Conservation (phyloP, 2,888 invertebrate species). For the Cybosia mesomella region DNA sequence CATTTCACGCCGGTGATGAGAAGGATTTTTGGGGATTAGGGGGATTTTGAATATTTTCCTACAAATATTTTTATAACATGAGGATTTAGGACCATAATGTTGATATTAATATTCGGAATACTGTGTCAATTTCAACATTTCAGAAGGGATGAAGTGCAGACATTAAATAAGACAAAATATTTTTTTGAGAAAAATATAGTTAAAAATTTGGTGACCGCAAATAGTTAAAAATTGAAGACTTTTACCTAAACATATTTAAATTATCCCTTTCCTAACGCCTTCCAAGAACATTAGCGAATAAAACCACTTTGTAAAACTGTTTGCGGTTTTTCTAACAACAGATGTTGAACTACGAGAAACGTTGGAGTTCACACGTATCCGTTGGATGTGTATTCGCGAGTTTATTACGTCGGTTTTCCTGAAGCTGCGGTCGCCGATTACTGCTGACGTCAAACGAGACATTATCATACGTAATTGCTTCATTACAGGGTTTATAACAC, state of each 20-base stretch:
- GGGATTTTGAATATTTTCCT: no score
- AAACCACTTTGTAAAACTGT: conserved; percentile 3
- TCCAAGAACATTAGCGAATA: conserved; percentile 13
- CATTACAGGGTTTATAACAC: neutral
- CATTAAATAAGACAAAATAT: no score
- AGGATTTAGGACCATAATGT: no score
- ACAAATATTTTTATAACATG: no score
- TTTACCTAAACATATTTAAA: neutral
- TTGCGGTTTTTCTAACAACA: conserved; percentile 22
- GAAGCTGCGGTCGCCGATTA: conserved; percentile 14
- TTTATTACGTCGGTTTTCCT: conserved; percentile 20
- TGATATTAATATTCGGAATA: no score
- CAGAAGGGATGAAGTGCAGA: no score
- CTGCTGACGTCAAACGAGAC: conserved; percentile 21
- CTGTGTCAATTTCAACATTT: no score
- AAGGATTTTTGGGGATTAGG: no score
- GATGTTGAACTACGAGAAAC: conserved; percentile 5
- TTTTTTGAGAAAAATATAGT: no score
- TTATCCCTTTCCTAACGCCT: neutral
- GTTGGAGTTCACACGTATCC: conserved; percentile 9
- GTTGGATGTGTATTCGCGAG: conserved; percentile 9
- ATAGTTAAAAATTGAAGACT: neutral
- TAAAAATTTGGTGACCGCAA: no score
- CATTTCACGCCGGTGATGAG: no score
- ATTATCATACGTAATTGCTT: conserved; percentile 12